These are phyloP conservation scores for Alouatta palliata DNA, from an alignment of 2,113 vertebrate species.

Conservation along the genomic window DNA sequence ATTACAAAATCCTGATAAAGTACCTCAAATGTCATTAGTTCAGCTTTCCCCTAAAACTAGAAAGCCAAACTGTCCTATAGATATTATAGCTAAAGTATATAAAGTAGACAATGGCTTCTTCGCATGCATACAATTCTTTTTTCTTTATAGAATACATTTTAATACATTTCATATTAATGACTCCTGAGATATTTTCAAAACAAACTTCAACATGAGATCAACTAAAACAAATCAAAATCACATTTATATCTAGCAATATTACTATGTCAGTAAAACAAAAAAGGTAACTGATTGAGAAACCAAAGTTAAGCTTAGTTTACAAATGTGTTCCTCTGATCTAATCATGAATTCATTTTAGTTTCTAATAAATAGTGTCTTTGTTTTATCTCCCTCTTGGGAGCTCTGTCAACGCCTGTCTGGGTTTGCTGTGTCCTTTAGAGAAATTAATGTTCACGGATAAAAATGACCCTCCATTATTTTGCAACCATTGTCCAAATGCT, in stretches of 20 bases:
- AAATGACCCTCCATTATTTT: constrained; percentile 71
- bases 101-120: neutral
- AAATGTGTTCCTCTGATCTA: constrained; percentile 64
- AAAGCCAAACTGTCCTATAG: neutral
- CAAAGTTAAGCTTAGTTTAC: constrained; percentile 29
- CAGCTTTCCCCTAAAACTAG: neutral
- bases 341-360: constrained; percentile 68
- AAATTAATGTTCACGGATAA: constrained; percentile 67
- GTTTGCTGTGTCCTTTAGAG: constrained; percentile 60
- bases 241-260: neutral
- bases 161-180: neutral
- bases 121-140: neutral
- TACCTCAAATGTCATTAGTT: neutral
- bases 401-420: constrained; percentile 58
- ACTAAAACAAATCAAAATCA: neutral
- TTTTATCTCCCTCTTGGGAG: constrained; percentile 67
- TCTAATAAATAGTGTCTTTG: constrained; percentile 72
- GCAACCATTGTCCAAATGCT: constrained; percentile 69
- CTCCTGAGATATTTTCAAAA: neutral
- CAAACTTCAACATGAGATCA: neutral
- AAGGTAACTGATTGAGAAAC: neutral
- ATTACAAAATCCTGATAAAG: neutral
- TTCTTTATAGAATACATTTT: constrained; percentile 27
- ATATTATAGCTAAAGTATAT: neutral
- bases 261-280: neutral